These are phyloP conservation scores for Battus philenor DNA, from an alignment of 1,140 invertebrate genomes.

Conservation along the genomic window DNA sequence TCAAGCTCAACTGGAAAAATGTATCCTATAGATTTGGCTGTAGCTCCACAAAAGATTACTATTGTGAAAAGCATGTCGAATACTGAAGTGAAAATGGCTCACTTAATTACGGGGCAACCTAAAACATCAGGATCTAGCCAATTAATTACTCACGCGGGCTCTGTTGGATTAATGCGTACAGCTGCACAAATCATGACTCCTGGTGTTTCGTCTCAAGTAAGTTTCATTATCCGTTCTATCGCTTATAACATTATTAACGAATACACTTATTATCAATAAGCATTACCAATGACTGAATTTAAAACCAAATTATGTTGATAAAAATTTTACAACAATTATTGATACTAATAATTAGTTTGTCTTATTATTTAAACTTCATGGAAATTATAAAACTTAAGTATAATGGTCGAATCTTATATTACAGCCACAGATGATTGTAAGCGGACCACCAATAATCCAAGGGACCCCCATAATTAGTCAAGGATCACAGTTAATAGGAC, in stretches of 20 bases:
- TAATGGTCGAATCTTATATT: too few relatives aligned
- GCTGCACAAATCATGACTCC: slow-evolving; percentile 59
- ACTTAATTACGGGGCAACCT: slow-evolving; percentile 52
- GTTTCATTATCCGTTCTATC: too few relatives aligned
- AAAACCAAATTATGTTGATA: too few relatives aligned
- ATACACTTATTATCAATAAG: too few relatives aligned
- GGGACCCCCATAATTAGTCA: slow-evolving; percentile 61
- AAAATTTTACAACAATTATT: too few relatives aligned
- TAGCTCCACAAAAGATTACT: slow-evolving; percentile 70
- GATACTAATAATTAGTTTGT: too few relatives aligned
- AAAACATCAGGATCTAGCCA: slow-evolving; percentile 50
- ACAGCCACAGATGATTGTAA: slow-evolving; percentile 64
- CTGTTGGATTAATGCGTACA: slow-evolving; percentile 56
- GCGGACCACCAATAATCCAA: slow-evolving; percentile 56
- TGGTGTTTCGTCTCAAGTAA: slow-evolving; percentile 60
- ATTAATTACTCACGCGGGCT: slow-evolving; percentile 48
- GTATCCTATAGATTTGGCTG: slow-evolving; percentile 72
- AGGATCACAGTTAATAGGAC: slow-evolving; percentile 52
- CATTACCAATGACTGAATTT: too few relatives aligned
- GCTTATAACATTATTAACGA: too few relatives aligned
- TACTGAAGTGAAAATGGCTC: slow-evolving; percentile 65
- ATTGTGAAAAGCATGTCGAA: slow-evolving; percentile 68
- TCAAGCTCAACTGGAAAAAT: slow-evolving; percentile 61
- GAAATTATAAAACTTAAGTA: too few relatives aligned
- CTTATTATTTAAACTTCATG: too few relatives aligned